Evolutionary conservation across 1,140 invertebrate species (phyloP).

Genomic region (Chironomus tepperi): DNA sequence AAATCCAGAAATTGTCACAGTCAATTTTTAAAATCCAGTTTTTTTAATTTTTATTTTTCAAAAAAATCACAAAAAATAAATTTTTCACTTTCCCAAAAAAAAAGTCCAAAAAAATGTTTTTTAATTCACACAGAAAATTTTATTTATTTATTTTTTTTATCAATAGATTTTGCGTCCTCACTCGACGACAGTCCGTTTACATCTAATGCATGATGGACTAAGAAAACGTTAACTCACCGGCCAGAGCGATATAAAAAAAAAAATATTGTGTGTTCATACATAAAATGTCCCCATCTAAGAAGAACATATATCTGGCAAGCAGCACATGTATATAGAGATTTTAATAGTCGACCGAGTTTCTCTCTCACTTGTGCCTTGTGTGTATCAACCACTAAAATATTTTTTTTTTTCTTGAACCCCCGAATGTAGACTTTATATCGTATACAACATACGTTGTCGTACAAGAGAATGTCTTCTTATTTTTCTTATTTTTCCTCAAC

Average conservation of each 20-base stretch:
- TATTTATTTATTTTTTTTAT: slow-evolving; percentile 23
- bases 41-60: neutral
- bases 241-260: slow-evolving; percentile 19
- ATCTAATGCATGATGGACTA: slow-evolving; percentile 31
- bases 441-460: too few species aligned
- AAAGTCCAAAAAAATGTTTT: neutral
- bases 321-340: slow-evolving; percentile 22
- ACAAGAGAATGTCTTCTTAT: too few species aligned
- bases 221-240: slow-evolving; percentile 23
- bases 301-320: neutral
- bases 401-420: neutral
- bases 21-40: too few species aligned
- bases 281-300: slow-evolving; percentile 23
- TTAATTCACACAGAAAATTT: too few species aligned
- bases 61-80: neutral
- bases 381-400: slow-evolving; percentile 18
- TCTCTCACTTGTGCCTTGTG: neutral
- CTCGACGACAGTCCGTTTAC: slow-evolving; percentile 37
- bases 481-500: too few species aligned
- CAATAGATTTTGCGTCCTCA: slow-evolving; percentile 32
- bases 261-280: slow-evolving; percentile 18
- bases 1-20: too few species aligned
- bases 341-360: slow-evolving; percentile 6
- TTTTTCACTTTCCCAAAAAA: too few species aligned
- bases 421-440: neutral